Evolutionary conservation across 2,113 vertebrate genomes (phyloP).

Genomic region (Hemibagrus wyckioides): DNA sequence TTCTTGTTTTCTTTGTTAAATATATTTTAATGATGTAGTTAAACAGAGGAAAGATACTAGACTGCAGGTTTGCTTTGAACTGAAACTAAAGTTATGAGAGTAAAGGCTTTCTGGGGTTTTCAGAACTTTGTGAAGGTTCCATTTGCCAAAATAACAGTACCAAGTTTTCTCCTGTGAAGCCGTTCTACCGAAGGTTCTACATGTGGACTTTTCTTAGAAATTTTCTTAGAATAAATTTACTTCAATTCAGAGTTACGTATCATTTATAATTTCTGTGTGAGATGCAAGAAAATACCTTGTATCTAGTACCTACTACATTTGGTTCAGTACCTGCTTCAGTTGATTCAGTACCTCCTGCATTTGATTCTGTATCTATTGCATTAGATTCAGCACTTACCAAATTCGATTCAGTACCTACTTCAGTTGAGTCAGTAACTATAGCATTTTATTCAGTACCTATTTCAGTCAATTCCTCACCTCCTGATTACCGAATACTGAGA

Average conservation of each 20-base stretch:
- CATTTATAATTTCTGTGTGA: background rate
- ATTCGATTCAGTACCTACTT: too few species aligned
- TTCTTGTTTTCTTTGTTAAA: slow-evolving; percentile 50
- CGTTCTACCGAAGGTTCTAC: background rate
- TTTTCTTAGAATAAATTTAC: background rate
- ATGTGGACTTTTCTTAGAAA: background rate
- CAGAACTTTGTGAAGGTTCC: background rate
- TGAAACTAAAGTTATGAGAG: background rate
- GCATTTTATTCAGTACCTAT: too few species aligned
- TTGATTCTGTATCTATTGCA: too few species aligned
- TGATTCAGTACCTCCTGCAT: too few species aligned
- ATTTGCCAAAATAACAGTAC: background rate
- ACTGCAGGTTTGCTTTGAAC: background rate
- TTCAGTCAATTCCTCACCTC: too few species aligned
- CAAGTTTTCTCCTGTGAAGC: background rate
- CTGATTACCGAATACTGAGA: too few species aligned
- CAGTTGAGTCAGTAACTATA: too few species aligned
- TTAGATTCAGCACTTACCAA: too few species aligned
- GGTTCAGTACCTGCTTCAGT: too few species aligned
- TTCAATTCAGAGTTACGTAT: background rate
- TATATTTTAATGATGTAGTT: background rate
- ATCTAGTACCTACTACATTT: too few species aligned
- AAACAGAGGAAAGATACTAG: background rate
- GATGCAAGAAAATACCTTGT: too few species aligned
- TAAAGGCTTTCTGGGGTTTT: background rate